Conservation (phyloP, 2,888 invertebrate species). For the Idaea dimidiata region DNA sequence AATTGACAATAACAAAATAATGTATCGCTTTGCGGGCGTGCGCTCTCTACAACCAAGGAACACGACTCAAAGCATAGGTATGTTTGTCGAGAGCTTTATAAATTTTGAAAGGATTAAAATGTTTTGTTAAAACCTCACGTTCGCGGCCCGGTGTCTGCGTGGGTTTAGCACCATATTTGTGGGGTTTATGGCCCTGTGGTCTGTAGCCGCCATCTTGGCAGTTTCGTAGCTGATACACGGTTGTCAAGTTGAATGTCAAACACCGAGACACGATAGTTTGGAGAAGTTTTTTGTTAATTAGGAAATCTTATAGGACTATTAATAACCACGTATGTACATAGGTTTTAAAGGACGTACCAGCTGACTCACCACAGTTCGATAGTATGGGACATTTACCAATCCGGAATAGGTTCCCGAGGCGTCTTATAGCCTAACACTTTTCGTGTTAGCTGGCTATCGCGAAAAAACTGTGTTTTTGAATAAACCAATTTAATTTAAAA, state of each 20-base stretch:
- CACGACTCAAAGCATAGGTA: neutral
- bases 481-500: neutral
- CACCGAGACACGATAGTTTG: neutral
- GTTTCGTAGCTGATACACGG: neutral
- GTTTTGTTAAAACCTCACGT: neutral
- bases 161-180: neutral
- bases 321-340: neutral
- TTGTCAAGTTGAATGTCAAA: neutral
- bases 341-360: neutral
- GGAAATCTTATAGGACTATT: no score
- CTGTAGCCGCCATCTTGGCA: neutral
- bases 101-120: neutral
- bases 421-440: no score
- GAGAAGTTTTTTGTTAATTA: neutral
- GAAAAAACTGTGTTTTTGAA: neutral
- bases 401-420: no score
- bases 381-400: neutral
- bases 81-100: neutral
- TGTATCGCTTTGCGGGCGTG: no score
- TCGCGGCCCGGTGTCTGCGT: neutral
- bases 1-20: no score
- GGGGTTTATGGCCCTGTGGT: neutral
- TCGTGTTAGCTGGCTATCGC: no score
- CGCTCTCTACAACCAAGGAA: neutral
- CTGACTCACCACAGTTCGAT: neutral